Conservation (phyloP, 2,797 vertebrate genomes). For the Amniataba percoides region DNA sequence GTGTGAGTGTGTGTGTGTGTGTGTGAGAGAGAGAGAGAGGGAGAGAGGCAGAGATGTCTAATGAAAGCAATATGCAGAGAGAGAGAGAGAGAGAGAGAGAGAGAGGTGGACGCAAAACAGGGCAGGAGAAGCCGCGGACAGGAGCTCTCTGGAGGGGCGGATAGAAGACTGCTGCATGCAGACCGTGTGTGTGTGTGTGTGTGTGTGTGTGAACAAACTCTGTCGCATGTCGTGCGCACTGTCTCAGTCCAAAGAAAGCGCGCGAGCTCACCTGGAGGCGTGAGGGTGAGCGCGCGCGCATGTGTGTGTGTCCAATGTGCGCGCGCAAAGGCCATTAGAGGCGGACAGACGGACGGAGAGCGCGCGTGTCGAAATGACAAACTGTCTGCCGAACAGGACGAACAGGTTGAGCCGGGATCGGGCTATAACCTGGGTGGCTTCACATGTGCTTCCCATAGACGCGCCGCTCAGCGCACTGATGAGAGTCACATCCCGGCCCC, state of each 20-base stretch:
- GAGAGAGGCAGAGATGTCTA: constrained; percentile 81
- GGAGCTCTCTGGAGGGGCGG: constrained; percentile 82
- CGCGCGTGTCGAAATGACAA: constrained; percentile 46
- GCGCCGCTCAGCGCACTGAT: not conserved
- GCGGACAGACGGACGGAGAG: constrained; percentile 30
- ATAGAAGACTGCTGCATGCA: constrained; percentile 52
- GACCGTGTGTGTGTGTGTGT: constrained; percentile 24
- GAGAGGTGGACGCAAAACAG: constrained; percentile 84
- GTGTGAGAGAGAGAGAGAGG: constrained; percentile 65
- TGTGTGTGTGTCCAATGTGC: not conserved
- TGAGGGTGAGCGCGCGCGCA: not conserved
- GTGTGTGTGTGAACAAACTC: constrained; percentile 38
- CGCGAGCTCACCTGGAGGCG: constrained; percentile 41
- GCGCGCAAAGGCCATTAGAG: constrained; percentile 9
- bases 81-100: constrained; percentile 58
- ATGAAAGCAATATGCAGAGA: constrained; percentile 86
- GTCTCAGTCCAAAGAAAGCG: constrained; percentile 45
- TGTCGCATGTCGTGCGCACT: constrained; percentile 15
- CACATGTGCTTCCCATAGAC: not conserved
- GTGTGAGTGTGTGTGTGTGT: constrained; percentile 17
- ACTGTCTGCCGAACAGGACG: constrained; percentile 61
- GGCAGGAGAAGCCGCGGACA: constrained; percentile 85
- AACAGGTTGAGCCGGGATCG: constrained; percentile 55
- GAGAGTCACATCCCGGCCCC: constrained; percentile 6
- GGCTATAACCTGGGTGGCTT: constrained; percentile 40